Percentiles rank a stretch among this genome's conserved stretches.
Conservation (phyloP, 2,113 vertebrate species). For the Cephalophus harveyi region DNA sequence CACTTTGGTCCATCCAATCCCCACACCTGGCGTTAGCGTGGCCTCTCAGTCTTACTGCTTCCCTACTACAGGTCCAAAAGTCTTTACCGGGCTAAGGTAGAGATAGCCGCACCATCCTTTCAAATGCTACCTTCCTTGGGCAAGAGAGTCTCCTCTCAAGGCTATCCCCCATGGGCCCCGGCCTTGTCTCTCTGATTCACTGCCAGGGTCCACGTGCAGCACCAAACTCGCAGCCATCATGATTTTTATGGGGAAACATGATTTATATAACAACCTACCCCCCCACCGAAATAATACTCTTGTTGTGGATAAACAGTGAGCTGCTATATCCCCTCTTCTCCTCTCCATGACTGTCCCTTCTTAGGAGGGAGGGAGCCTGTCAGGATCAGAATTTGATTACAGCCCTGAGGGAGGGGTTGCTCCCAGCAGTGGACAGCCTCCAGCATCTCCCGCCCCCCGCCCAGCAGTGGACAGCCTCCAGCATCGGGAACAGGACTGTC, state of each 20-base stretch:
- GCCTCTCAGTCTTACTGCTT: background rate
- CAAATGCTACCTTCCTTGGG: conserved; percentile 7
- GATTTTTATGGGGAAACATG: background rate
- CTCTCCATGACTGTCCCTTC: background rate
- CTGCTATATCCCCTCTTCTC: background rate
- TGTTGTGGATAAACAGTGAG: background rate
- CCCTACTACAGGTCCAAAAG: background rate
- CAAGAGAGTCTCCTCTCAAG: background rate
- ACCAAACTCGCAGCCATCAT: background rate
- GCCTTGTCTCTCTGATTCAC: conserved; percentile 26
- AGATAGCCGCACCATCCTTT: background rate
- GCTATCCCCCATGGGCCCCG: background rate
- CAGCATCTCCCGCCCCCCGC: background rate
- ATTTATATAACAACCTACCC: background rate
- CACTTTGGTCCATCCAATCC: background rate
- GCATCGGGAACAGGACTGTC: background rate
- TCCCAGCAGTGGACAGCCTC: background rate
- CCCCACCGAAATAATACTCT: background rate
- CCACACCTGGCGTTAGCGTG: background rate
- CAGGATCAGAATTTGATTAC: background rate
- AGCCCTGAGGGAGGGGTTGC: background rate
- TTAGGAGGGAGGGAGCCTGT: background rate
- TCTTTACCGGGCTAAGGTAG: background rate
- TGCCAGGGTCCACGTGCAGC: background rate
- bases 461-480: background rate